Percentiles rank a stretch among this genome's conserved stretches.
Evolutionary conservation across 2,888 invertebrate species (phyloP).

Genomic region (Campoplex capitator): DNA sequence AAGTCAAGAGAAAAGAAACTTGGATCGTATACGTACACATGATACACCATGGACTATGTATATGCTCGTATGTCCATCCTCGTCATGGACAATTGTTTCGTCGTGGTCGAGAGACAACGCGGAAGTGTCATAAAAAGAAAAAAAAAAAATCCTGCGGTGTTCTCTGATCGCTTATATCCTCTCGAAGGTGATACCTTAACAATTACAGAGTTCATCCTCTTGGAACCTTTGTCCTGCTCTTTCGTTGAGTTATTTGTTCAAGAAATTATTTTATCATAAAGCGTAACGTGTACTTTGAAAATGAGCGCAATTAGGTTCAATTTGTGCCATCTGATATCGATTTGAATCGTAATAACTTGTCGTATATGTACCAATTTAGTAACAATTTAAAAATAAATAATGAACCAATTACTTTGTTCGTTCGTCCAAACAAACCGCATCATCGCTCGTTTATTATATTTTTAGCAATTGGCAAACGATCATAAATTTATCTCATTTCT

Average conservation of each 20-base stretch:
- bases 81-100: constrained; percentile 73
- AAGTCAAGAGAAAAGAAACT: constrained; percentile 54
- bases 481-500: constrained; percentile 11
- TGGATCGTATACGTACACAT: constrained; percentile 22
- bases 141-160: constrained; percentile 62
- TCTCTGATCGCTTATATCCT: constrained; percentile 14
- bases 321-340: too few relatives aligned
- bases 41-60: not conserved
- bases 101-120: constrained; percentile 71
- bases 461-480: constrained; percentile 13
- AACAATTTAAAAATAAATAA: too few relatives aligned
- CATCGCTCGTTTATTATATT: not conserved
- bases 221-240: not conserved
- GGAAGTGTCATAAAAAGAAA: constrained; percentile 69
- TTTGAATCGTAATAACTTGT: too few relatives aligned
- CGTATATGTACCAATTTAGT: too few relatives aligned
- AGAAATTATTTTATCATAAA: not conserved
- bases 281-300: too few relatives aligned
- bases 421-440: not conserved
- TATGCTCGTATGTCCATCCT: constrained; percentile 23
- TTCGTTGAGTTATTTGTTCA: not conserved
- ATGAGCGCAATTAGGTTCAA: too few relatives aligned
- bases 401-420: not conserved
- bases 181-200: constrained; percentile 19
- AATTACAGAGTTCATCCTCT: not conserved